Evolutionary conservation across 2,888 invertebrate genomes (phyloP).

Genomic region (Xestia c-nigrum): DNA sequence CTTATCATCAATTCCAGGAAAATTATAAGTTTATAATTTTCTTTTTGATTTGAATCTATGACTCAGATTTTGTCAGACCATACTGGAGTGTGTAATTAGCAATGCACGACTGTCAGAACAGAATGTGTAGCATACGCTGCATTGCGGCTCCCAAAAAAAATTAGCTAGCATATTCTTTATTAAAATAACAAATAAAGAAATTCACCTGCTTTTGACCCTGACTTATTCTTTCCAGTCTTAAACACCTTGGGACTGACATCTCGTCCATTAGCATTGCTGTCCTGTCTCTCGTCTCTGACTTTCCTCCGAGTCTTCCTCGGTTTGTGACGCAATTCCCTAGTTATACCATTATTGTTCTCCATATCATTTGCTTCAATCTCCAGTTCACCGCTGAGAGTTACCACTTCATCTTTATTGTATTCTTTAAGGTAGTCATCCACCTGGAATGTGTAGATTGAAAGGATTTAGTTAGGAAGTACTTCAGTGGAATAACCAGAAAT

Average conservation of each 20-base stretch:
- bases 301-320: slow-evolving; percentile 85
- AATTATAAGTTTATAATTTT: neutral
- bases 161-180: no score
- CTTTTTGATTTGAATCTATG: neutral
- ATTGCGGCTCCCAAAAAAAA: neutral
- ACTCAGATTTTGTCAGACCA: neutral
- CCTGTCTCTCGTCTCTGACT: slow-evolving; percentile 84
- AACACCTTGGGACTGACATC: slow-evolving; percentile 89
- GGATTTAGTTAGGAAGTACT: neutral
- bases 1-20: neutral
- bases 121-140: neutral
- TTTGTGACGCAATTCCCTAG: slow-evolving; percentile 84
- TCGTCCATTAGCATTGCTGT: slow-evolving; percentile 79
- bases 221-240: slow-evolving; percentile 81
- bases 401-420: slow-evolving; percentile 88
- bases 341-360: slow-evolving; percentile 85
- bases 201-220: slow-evolving; percentile 75
- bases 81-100: neutral
- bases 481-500: neutral
- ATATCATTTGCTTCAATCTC: slow-evolving; percentile 88
- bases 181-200: neutral
- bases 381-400: slow-evolving; percentile 88
- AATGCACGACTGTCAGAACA: neutral
- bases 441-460: slow-evolving; percentile 65
- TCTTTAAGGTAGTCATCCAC: slow-evolving; percentile 89